Evolutionary conservation across 2,888 invertebrate species (phyloP), one percentile per base, ranked within the genome.

Genomic region (Lepeophtheirus nordmannii): DNA sequence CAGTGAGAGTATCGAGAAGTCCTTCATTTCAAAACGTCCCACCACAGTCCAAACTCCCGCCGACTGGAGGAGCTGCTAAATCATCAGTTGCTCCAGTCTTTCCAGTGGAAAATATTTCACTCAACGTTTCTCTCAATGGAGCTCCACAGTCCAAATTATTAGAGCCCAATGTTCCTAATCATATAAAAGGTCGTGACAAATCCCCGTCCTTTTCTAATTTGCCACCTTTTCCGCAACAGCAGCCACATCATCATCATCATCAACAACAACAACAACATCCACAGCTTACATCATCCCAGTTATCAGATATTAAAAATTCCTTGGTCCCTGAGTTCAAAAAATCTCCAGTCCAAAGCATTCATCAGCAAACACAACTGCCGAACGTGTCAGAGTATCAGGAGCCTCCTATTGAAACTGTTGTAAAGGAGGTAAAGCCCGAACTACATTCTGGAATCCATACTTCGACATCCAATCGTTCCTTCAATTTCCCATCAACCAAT

Each of bases 1-100:
- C 53, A 46, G 53, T 14, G 53, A 14, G 53, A 46, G 53, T 8
- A 14, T 46, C 53, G 1, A 14, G 53, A 46, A 46, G 53, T 8
- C 53, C 53, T n/a, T 46, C 53, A 46, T 46, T 46, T 46, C 53
- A 46, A 46, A 46, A 46, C 53, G 53, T 46, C 53, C 53, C 53
- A 5, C 53, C 14, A 17, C 53, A 46, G 53, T 8, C 53, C 53
- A 2, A 46, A 46, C 5, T 17, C 53, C 53, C 53, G 17, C n/a
- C 14, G n/a, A 14, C 53, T 46, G 53, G 53, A 17, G 30, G 30
- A 30, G 30, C 30, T 30, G 7, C 30, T 5, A 30, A 30, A 30
- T 7, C 30, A 5, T 7, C 30, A 30, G 30, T 7, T 30, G 7
- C 30, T 46, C 53, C 53, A n/a, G 5, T 8, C 53, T n/a, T 17